A percentile compares a stretch with the other conserved stretches of the same genome.
Evolutionary conservation across 2,113 vertebrate species (phyloP).

Genomic region (Amia ocellicauda): DNA sequence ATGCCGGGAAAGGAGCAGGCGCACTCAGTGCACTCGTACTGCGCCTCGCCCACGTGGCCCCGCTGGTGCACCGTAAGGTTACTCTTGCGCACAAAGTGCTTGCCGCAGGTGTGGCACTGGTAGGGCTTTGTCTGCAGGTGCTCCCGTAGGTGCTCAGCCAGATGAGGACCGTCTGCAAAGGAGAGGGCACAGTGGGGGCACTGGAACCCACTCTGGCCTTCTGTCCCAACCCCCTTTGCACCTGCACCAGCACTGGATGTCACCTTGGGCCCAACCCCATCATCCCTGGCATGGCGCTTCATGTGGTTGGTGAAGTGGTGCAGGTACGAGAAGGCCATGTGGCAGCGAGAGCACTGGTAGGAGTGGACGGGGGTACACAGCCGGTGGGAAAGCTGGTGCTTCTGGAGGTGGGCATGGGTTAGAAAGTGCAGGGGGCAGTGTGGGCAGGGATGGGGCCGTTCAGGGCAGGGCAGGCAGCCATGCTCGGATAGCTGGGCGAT

Average conservation of each 20-base stretch:
- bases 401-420: slow-evolving; percentile 64
- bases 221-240: background rate
- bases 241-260: too few species aligned
- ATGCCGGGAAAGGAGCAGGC: slow-evolving; percentile 47
- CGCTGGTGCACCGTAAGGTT: slow-evolving; percentile 49
- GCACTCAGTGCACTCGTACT: slow-evolving; percentile 56
- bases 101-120: slow-evolving; percentile 53
- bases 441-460: slow-evolving; percentile 55
- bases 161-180: slow-evolving; percentile 46
- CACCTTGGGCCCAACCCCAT: slow-evolving; percentile 21
- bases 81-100: slow-evolving; percentile 41
- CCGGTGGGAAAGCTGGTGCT: slow-evolving; percentile 57
- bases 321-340: slow-evolving; percentile 46
- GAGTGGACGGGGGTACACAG: slow-evolving; percentile 28
- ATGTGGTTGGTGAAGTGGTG: slow-evolving; percentile 54
- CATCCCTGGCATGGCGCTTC: slow-evolving; percentile 39
- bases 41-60: slow-evolving; percentile 41
- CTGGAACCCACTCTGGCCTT: slow-evolving; percentile 37
- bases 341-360: slow-evolving; percentile 59
- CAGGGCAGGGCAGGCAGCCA: slow-evolving; percentile 53
- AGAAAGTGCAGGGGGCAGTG: slow-evolving; percentile 64
- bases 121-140: slow-evolving; percentile 26
- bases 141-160: slow-evolving; percentile 43
- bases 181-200: slow-evolving; percentile 59
- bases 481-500: slow-evolving; percentile 63